Percentiles rank a stretch among this genome's conserved stretches.
Conservation (phyloP, 2,888 invertebrate species). For the Ophion obscuratus region DNA sequence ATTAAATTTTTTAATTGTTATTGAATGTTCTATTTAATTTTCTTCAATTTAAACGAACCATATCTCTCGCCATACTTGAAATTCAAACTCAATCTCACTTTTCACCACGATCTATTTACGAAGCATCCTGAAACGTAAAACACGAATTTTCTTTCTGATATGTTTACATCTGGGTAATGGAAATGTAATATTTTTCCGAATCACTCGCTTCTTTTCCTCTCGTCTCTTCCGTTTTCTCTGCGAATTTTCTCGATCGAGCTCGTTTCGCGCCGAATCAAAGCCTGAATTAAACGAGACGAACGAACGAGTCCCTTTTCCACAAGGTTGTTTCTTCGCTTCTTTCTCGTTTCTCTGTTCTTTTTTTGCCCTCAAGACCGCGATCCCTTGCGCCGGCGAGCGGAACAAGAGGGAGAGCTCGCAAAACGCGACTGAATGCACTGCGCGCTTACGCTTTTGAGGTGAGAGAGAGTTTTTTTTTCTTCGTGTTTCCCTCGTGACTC, state of each 20-base stretch:
- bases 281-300: slow-evolving; percentile 44
- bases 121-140: neutral
- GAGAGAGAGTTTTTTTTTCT: slow-evolving; percentile 6
- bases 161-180: neutral
- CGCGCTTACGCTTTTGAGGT: slow-evolving; percentile 38
- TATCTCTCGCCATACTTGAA: neutral
- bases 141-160: neutral
- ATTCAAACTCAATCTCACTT: neutral
- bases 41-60: neutral
- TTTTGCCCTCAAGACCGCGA: slow-evolving; percentile 21
- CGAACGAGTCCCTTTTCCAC: slow-evolving; percentile 32
- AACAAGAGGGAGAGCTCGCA: slow-evolving; percentile 35
- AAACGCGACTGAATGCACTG: slow-evolving; percentile 34
- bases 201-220: neutral
- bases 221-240: neutral
- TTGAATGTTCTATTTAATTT: no score
- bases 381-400: slow-evolving; percentile 34
- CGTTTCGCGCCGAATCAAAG: slow-evolving; percentile 37
- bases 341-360: slow-evolving; percentile 42
- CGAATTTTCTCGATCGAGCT: neutral
- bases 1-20: neutral
- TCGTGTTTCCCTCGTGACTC: slow-evolving; percentile 18
- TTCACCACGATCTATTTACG: neutral
- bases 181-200: neutral
- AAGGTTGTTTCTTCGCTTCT: slow-evolving; percentile 41